A percentile compares a stretch with the other conserved stretches of the same genome.
phyloP scores from a whole-genome alignment of 2,797 vertebrate genomes.

The Gallinago stenura region DNA sequence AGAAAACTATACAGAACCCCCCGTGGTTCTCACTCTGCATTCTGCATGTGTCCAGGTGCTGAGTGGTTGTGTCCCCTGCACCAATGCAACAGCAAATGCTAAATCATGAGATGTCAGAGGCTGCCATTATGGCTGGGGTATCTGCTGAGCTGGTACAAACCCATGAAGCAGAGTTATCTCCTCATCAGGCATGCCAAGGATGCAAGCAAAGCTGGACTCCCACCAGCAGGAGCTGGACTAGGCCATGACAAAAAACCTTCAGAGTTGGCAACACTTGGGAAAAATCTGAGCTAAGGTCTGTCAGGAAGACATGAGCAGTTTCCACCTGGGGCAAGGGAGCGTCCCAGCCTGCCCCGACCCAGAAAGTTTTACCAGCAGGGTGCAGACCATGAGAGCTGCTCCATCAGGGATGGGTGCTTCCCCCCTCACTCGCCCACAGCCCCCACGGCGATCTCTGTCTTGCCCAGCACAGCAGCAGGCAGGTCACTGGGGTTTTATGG shows the following conservation, averaged over 20 bases:
- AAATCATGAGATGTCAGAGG: not conserved
- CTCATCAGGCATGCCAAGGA: fast-evolving
- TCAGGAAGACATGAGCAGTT: not conserved
- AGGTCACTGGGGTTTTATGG: not conserved
- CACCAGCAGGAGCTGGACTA: not conserved
- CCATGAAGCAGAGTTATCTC: not conserved
- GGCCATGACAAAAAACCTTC: not conserved
- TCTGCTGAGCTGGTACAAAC: not conserved
- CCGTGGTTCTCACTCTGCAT: not conserved
- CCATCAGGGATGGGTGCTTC: not conserved
- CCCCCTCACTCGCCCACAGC: not conserved
- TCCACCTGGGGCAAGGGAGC: not conserved
- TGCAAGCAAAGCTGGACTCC: not conserved
- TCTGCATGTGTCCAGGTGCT: too few species aligned
- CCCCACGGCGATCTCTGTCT: fast-evolving
- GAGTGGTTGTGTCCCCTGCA: not conserved
- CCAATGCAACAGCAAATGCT: not conserved
- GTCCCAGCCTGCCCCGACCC: fast-evolving
- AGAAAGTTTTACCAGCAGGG: not conserved
- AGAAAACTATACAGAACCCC: not conserved
- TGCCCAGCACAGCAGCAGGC: not conserved
- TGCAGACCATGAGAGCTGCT: fast-evolving
- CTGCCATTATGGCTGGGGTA: not conserved
- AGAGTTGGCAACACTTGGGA: not conserved
- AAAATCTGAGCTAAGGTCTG: not conserved